Evolutionary conservation across 2,113 vertebrate genomes (phyloP).

Genomic region (Azemiops feae): DNA sequence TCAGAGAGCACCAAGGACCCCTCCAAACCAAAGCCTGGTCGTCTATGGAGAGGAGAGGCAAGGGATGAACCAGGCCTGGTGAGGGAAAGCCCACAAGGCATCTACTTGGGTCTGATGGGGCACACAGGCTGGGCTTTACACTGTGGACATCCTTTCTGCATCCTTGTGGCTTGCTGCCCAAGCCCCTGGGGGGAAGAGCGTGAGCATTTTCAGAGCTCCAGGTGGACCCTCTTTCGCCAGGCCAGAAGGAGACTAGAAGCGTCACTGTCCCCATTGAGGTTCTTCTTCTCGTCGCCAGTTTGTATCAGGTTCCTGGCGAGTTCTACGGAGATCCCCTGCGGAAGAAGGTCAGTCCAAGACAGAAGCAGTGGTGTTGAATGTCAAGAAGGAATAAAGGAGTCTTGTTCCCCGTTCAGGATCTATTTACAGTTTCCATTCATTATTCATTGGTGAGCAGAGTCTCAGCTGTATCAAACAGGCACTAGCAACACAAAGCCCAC

Average conservation of each 20-base stretch:
- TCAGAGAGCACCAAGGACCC: too few relatives aligned
- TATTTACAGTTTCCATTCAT: slow-evolving; percentile 59
- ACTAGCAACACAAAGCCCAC: neutral
- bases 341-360: slow-evolving; percentile 40
- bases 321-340: neutral
- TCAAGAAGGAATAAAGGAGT: slow-evolving; percentile 40
- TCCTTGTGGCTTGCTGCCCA: neutral
- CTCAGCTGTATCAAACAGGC: slow-evolving; percentile 29
- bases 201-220: neutral
- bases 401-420: slow-evolving; percentile 54
- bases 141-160: too few relatives aligned
- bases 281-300: neutral
- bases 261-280: neutral
- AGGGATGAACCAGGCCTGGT: too few relatives aligned
- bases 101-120: too few relatives aligned
- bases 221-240: neutral
- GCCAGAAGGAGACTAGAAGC: neutral
- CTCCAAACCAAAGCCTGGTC: neutral
- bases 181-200: neutral
- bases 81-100: too few relatives aligned
- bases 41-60: too few relatives aligned
- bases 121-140: too few relatives aligned
- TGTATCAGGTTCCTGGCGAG: neutral
- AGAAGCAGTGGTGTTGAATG: neutral
- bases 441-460: slow-evolving; percentile 62